These are phyloP conservation scores for Camelus dromedarius DNA, from an alignment of 2,113 vertebrate genomes.

Conservation along the genomic window DNA sequence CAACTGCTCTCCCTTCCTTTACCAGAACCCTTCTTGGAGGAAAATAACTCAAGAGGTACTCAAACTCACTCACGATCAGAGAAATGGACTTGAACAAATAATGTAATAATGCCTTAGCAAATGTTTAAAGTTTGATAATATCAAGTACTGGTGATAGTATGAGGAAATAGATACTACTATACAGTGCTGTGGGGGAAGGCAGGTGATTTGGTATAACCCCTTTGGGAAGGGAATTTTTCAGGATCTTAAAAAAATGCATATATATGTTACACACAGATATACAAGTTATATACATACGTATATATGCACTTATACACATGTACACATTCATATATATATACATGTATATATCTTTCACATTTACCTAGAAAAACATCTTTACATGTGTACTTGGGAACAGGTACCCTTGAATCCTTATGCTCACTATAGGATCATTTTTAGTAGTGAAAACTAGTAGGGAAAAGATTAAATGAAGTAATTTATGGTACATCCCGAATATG, in stretches of 20 bases:
- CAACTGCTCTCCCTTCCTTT: background rate
- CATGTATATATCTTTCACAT: background rate
- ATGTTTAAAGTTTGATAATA: background rate
- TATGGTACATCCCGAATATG: background rate
- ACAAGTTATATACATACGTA: background rate
- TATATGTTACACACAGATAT: background rate
- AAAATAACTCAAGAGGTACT: background rate
- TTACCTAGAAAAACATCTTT: background rate
- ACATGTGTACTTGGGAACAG: background rate
- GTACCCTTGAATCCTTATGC: background rate
- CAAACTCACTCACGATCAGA: background rate
- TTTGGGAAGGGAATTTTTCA: background rate
- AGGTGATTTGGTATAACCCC: background rate
- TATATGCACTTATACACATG: rapidly evolving
- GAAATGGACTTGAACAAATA: background rate
- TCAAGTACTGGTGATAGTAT: background rate
- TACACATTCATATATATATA: background rate
- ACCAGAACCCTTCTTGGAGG: background rate
- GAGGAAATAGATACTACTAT: background rate
- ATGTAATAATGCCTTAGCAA: background rate
- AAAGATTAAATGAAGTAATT: background rate
- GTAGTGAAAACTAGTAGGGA: background rate
- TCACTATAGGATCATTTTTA: background rate
- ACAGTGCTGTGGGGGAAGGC: rapidly evolving
- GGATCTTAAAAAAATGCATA: background rate